These are phyloP conservation scores for Orthosia gothica DNA, from an alignment of 2,888 invertebrate species.

Conservation along the genomic window DNA sequence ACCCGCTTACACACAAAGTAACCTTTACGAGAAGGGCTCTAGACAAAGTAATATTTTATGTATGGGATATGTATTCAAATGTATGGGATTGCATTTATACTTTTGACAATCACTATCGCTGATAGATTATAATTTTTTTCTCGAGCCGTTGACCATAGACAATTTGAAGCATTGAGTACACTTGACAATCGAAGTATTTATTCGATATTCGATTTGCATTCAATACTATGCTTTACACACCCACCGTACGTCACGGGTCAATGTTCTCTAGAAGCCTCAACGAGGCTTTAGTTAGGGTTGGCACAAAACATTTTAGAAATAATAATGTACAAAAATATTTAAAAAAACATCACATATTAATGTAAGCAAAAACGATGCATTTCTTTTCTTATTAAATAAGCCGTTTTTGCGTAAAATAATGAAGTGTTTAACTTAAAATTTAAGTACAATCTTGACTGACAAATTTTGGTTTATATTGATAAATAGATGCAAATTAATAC, in stretches of 20 bases:
- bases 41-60: no score
- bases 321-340: neutral
- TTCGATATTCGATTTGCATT: constrained; percentile 64
- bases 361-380: neutral
- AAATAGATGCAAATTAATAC: neutral
- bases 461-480: neutral
- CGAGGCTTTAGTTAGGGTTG: constrained; percentile 70
- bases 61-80: no score
- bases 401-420: neutral
- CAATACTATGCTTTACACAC: constrained; percentile 66
- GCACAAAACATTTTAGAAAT: neutral
- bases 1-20: neutral
- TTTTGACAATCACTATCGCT: neutral
- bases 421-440: neutral
- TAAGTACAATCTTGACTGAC: neutral
- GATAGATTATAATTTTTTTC: neutral
- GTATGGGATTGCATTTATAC: no score
- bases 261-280: constrained; percentile 70
- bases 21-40: no score
- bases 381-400: neutral
- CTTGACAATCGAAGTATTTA: constrained; percentile 54
- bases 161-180: constrained; percentile 39
- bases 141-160: constrained; percentile 21
- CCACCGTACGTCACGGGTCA: constrained; percentile 77
- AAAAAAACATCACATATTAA: neutral